A percentile compares a stretch with the other conserved stretches of the same genome.
Evolutionary conservation across 2,797 vertebrate species (phyloP).

Genomic region (Ctenopoma multispine): DNA sequence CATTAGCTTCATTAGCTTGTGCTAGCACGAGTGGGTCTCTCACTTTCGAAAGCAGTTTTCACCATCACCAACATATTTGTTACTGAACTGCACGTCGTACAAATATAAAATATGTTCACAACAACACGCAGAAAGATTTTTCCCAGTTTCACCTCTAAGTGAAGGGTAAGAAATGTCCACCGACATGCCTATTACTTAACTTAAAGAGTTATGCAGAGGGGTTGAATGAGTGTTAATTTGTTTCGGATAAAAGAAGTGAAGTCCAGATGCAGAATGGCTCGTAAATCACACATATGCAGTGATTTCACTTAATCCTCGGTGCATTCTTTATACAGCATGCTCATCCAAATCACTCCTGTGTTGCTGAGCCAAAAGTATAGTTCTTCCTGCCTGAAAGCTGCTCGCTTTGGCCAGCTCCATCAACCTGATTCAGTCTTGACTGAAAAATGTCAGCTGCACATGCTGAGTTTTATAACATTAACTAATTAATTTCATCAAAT

Average conservation of each 20-base stretch:
- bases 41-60: conserved; percentile 9
- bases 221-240: conserved; percentile 56
- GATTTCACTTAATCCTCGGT: conserved; percentile 68
- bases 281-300: conserved; percentile 71
- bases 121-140: neutral
- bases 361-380: conserved; percentile 65
- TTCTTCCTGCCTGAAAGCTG: conserved; percentile 55
- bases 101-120: neutral
- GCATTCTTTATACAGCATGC: conserved; percentile 57
- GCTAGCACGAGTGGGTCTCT: conserved; percentile 3
- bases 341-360: conserved; percentile 69
- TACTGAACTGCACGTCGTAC: neutral
- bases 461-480: conserved; percentile 30
- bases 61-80: neutral
- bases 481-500: conserved; percentile 38
- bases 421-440: conserved; percentile 55
- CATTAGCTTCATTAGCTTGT: conserved; percentile 16
- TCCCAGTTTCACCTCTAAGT: conserved; percentile 7
- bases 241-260: conserved; percentile 44
- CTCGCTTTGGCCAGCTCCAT: conserved; percentile 51
- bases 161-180: conserved; percentile 21
- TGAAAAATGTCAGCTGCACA: conserved; percentile 56
- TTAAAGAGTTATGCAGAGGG: conserved; percentile 24
- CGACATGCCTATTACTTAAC: conserved; percentile 22
- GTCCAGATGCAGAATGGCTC: conserved; percentile 59